Conservation (phyloP, 2,113 vertebrate genomes). For the Apodemus speciosus region DNA sequence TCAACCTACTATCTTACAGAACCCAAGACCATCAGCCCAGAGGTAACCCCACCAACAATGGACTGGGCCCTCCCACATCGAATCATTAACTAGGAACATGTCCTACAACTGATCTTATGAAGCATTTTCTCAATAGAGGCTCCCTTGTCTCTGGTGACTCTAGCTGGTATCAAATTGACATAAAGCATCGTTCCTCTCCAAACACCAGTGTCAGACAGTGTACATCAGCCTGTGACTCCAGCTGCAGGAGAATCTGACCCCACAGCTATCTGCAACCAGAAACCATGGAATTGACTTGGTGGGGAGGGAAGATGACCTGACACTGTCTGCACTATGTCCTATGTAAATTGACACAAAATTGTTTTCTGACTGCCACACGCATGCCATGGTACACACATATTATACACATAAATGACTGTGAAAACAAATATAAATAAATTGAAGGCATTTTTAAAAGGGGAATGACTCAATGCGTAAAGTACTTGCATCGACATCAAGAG, state of each 20-base stretch:
- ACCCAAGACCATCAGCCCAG: too few relatives aligned
- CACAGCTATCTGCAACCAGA: not conserved
- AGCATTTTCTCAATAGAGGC: too few relatives aligned
- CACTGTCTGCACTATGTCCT: not conserved
- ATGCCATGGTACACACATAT: not conserved
- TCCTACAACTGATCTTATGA: too few relatives aligned
- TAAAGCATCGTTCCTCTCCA: too few relatives aligned
- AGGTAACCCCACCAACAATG: too few relatives aligned
- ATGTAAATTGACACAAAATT: not conserved
- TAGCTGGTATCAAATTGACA: too few relatives aligned
- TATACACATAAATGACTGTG: not conserved
- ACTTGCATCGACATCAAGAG: not conserved
- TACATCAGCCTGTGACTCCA: not conserved
- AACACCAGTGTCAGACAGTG: not conserved
- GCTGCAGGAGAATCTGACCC: not conserved
- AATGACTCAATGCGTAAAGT: not conserved
- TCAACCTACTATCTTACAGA: too few relatives aligned
- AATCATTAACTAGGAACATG: too few relatives aligned
- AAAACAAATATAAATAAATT: not conserved
- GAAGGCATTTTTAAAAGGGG: not conserved
- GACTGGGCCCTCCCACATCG: too few relatives aligned
- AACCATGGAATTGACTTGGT: not conserved
- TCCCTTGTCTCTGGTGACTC: too few relatives aligned
- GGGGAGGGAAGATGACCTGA: not conserved
- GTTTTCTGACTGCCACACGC: not conserved